A percentile compares a stretch with the other conserved stretches of the same genome.
phyloP scores from a whole-genome alignment of 2,113 vertebrate genomes.

The Ptilorrhoa leucosticta region DNA sequence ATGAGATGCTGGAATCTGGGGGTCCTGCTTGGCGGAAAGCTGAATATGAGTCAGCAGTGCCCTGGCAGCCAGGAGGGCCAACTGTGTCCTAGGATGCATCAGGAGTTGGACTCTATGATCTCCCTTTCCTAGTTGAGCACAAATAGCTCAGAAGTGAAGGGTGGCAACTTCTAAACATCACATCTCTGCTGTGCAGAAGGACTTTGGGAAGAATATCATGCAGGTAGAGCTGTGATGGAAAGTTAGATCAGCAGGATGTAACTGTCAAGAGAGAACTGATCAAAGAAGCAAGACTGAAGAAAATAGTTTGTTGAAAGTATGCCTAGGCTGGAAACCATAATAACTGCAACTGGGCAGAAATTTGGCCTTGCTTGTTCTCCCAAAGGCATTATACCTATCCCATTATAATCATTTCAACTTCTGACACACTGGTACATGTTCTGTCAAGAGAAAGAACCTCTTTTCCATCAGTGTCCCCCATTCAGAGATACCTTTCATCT shows the following conservation, averaged over 20 bases:
- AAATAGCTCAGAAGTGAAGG: neutral
- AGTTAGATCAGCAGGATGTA: neutral
- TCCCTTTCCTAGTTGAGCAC: neutral
- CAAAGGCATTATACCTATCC: neutral
- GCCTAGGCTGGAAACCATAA: neutral
- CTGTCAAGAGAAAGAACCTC: neutral
- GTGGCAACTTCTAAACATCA: neutral
- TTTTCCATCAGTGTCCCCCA: neutral
- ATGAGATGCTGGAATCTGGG: neutral
- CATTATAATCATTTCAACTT: neutral
- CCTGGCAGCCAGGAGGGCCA: neutral
- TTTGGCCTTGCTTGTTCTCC: neutral
- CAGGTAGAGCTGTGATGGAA: neutral
- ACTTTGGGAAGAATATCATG: neutral
- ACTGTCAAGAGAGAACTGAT: neutral
- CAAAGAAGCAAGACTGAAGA: neutral
- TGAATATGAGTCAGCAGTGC: neutral
- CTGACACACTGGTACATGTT: neutral
- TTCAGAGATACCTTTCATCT: neutral
- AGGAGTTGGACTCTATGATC: neutral
- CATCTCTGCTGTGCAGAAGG: neutral
- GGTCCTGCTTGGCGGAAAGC: neutral
- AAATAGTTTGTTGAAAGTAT: neutral
- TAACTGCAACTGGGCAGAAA: neutral
- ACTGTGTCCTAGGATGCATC: too few relatives aligned